A percentile compares a stretch with the other conserved stretches of the same genome.
These are phyloP conservation scores for Alethe castanea DNA, from an alignment of 2,113 vertebrate species.

Conservation along the genomic window DNA sequence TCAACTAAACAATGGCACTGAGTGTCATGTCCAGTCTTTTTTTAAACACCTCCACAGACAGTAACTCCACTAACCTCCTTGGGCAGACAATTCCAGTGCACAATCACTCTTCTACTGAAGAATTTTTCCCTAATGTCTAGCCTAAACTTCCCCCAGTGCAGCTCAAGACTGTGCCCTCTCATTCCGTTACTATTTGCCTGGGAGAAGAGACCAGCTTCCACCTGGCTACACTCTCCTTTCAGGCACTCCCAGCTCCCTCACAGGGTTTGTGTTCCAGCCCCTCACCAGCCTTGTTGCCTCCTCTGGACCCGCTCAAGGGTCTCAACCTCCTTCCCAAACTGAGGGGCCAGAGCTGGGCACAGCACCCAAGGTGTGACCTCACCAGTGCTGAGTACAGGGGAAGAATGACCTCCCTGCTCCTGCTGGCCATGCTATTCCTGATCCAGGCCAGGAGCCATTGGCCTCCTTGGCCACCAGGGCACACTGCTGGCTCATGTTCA, in stretches of 20 bases:
- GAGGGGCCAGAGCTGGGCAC: not conserved
- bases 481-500: no score
- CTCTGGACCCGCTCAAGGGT: accelerated
- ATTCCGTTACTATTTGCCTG: not conserved
- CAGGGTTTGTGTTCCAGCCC: not conserved
- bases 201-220: accelerated
- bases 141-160: not conserved
- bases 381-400: accelerated
- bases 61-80: not conserved
- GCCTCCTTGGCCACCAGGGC: no score
- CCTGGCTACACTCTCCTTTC: not conserved
- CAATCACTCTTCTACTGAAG: not conserved
- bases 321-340: accelerated
- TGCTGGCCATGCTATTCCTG: not conserved
- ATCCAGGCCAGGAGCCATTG: no score
- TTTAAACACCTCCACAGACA: accelerated
- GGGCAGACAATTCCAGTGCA: not conserved
- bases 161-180: not conserved
- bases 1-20: not conserved
- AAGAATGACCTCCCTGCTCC: not conserved
- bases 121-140: not conserved
- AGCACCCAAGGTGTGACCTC: not conserved
- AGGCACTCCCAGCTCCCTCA: not conserved
- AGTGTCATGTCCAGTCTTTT: not conserved
- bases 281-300: not conserved